These are phyloP conservation scores for Clupea harengus DNA, from an alignment of 2,113 vertebrate species.

Conservation along the genomic window DNA sequence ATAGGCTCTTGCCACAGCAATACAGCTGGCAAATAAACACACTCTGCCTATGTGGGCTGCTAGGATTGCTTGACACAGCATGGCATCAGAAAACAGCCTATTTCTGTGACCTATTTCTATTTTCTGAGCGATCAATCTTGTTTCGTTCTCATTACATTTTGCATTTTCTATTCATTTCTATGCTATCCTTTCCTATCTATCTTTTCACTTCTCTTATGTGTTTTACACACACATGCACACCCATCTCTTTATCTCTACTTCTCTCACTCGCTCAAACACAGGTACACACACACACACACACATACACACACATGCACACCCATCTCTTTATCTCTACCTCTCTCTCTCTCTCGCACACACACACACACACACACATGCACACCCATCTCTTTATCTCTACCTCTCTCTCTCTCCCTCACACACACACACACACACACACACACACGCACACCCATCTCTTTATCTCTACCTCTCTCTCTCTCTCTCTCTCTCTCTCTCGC, in stretches of 20 bases:
- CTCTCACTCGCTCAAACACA: not conserved
- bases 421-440: no score
- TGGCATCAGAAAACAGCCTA: not conserved
- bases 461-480: no score
- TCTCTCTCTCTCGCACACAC: conserved; percentile 18
- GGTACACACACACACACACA: not conserved
- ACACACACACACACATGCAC: conserved; percentile 26
- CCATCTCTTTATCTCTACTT: no score
- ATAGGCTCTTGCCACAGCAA: not conserved
- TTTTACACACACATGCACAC: no score
- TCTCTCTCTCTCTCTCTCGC: not conserved
- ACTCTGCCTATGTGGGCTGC: not conserved
- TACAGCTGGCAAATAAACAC: not conserved
- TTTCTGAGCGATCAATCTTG: not conserved
- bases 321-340: no score
- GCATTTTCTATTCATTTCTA: no score
- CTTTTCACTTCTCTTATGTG: no score
- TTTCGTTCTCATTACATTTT: not conserved
- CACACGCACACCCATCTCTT: no score
- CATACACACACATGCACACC: no score
- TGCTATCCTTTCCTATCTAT: not conserved
- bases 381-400: not conserved
- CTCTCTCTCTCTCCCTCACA: no score
- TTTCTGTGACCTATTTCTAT: not conserved
- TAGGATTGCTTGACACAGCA: not conserved